Evolutionary conservation across 2,113 vertebrate genomes (phyloP).

Genomic region (Perca flavescens): DNA sequence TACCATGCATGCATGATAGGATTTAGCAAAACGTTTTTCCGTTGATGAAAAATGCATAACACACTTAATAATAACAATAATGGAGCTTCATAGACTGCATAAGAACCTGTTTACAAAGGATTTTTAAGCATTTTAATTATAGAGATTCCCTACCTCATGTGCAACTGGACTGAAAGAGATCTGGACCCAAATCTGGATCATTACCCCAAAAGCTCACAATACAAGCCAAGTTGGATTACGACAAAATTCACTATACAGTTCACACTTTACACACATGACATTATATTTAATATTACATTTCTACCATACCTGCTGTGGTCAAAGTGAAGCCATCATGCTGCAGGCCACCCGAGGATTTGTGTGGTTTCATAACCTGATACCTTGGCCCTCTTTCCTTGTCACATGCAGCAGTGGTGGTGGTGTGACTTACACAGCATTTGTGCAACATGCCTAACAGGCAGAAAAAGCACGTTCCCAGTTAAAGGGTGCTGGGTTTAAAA

Average conservation of each 20-base stretch:
- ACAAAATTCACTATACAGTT: neutral
- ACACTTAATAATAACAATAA: conserved; percentile 9
- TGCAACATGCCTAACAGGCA: neutral
- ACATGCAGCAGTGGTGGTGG: neutral
- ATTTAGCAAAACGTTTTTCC: conserved; percentile 37
- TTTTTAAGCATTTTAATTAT: conserved; percentile 37
- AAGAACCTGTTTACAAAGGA: conserved; percentile 14
- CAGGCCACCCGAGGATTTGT: neutral
- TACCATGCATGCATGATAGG: conserved; percentile 16
- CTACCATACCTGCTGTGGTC: conserved; percentile 18
- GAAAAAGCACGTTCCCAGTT: neutral
- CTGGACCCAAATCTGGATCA: conserved; percentile 3
- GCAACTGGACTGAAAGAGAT: conserved; percentile 21
- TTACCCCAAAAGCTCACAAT: conserved; percentile 9
- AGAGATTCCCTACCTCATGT: conserved; percentile 10
- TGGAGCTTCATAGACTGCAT: neutral
- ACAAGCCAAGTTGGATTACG: neutral
- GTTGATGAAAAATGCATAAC: conserved; percentile 31
- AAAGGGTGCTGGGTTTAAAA: conserved; percentile 13
- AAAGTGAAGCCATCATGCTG: conserved; percentile 22
- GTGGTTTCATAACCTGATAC: neutral
- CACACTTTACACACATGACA: neutral
- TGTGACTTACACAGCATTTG: conserved; percentile 3
- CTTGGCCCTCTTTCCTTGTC: neutral
- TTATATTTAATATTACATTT: neutral